phyloP scores from a whole-genome alignment of 2,797 vertebrate genomes.

The Acanthornis magna region DNA sequence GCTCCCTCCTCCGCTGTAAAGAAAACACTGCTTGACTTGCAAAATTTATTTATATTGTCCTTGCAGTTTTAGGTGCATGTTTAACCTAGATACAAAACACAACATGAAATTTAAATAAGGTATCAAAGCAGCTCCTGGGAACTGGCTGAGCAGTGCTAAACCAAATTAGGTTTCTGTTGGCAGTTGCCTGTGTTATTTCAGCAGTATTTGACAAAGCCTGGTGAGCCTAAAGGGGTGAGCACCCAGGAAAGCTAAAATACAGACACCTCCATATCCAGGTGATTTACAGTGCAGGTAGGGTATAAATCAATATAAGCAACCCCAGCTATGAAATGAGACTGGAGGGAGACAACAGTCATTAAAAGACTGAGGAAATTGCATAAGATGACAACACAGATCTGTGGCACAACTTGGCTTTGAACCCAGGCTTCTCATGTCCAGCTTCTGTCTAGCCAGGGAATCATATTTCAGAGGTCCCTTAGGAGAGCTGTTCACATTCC shows the following conservation, averaged over 20 bases:
- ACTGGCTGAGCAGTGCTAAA: background rate
- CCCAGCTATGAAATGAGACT: background rate
- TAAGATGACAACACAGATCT: background rate
- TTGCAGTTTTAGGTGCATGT: background rate
- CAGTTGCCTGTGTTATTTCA: background rate
- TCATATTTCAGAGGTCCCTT: background rate
- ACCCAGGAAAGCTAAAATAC: background rate
- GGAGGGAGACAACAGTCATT: background rate
- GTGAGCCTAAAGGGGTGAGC: background rate
- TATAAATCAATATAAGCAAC: background rate
- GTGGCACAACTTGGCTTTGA: background rate
- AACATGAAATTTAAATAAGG: background rate
- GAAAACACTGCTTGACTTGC: background rate
- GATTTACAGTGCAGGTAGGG: background rate
- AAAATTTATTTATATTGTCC: background rate
- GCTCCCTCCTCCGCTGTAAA: background rate
- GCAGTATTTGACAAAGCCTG: background rate
- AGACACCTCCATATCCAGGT: background rate
- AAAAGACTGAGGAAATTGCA: background rate
- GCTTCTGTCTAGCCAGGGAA: background rate
- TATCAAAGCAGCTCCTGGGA: background rate
- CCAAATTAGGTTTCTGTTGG: background rate
- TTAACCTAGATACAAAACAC: slow-evolving; percentile 5
- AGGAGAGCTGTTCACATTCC: background rate
- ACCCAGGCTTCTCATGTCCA: background rate